Evolutionary conservation across 2,113 vertebrate genomes (phyloP).

Genomic region (Tachysurus fulvidraco): DNA sequence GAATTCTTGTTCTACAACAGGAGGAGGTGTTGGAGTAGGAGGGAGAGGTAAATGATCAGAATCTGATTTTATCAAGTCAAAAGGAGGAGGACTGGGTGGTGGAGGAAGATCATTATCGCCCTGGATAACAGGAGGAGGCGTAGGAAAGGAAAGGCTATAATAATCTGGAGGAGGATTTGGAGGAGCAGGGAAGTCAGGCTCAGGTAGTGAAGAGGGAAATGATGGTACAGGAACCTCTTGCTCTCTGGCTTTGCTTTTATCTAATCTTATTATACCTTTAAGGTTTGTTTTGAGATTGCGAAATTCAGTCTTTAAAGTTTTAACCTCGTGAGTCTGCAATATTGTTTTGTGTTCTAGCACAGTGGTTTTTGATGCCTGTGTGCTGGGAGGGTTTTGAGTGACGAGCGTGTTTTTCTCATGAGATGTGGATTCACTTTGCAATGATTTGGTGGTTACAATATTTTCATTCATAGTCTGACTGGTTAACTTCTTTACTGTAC

Average conservation of each 20-base stretch:
- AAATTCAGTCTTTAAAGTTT: conserved; percentile 74
- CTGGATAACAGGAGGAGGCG: conserved; percentile 54
- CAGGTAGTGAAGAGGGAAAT: conserved; percentile 66
- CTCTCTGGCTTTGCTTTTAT: conserved; percentile 68
- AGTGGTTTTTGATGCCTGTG: conserved; percentile 50
- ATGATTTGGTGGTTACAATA: conserved; percentile 62
- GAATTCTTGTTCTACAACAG: conserved; percentile 66
- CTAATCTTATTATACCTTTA: conserved; percentile 62
- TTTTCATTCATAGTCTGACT: conserved; percentile 65
- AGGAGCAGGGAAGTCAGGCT: conserved; percentile 79
- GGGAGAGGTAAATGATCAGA: conserved; percentile 64
- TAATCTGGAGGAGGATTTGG: conserved; percentile 77
- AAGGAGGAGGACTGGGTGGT: conserved; percentile 73
- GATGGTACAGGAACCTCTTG: conserved; percentile 65
- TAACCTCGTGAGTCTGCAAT: conserved; percentile 71
- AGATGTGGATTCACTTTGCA: conserved; percentile 45
- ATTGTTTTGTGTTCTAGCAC: conserved; percentile 73
- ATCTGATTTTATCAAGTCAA: conserved; percentile 62
- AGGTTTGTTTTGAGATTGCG: conserved; percentile 67
- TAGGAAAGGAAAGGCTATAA: conserved; percentile 55
- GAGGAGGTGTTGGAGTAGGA: conserved; percentile 61
- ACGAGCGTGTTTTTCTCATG: conserved; percentile 53
- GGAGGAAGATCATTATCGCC: conserved; percentile 74
- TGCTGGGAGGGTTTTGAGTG: conserved; percentile 51
- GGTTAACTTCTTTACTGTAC: conserved; percentile 64